Conservation (phyloP, 2,888 invertebrate genomes). For the Tromatobia lineatoria region DNA sequence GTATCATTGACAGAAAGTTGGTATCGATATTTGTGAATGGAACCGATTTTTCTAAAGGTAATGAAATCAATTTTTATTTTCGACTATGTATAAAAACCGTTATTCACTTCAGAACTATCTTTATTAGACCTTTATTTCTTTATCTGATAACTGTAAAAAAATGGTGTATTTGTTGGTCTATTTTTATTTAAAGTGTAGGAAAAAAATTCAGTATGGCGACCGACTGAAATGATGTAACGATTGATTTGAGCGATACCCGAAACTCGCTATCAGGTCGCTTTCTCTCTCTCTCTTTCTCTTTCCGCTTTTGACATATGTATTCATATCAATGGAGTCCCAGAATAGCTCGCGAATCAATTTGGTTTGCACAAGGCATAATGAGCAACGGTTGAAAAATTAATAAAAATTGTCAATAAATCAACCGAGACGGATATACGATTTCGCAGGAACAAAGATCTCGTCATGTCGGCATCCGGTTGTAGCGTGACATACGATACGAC, state of each 20-base stretch:
- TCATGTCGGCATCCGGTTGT: background rate
- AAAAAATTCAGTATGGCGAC: background rate
- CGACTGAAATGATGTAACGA: conserved; percentile 6
- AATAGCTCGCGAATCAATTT: background rate
- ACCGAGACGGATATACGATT: background rate
- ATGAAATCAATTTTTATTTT: too few relatives aligned
- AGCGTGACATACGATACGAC: conserved; percentile 18
- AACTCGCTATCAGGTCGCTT: background rate
- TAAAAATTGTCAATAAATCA: background rate
- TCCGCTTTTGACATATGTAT: background rate
- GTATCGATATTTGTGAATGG: too few relatives aligned
- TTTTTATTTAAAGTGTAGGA: too few relatives aligned
- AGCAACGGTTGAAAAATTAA: background rate
- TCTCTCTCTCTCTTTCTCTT: background rate
- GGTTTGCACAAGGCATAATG: too few relatives aligned
- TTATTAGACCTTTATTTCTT: too few relatives aligned
- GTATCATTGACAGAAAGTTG: too few relatives aligned
- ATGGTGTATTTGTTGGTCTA: too few relatives aligned
- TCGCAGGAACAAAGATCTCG: background rate
- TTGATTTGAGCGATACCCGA: background rate
- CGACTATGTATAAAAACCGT: too few relatives aligned
- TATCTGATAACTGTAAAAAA: too few relatives aligned
- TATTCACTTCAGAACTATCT: too few relatives aligned
- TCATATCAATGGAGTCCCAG: background rate
- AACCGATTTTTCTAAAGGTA: too few relatives aligned